A percentile compares a stretch with the other conserved stretches of the same genome.
Conservation (phyloP, 2,888 invertebrate species). For the Cantharis nigra region DNA sequence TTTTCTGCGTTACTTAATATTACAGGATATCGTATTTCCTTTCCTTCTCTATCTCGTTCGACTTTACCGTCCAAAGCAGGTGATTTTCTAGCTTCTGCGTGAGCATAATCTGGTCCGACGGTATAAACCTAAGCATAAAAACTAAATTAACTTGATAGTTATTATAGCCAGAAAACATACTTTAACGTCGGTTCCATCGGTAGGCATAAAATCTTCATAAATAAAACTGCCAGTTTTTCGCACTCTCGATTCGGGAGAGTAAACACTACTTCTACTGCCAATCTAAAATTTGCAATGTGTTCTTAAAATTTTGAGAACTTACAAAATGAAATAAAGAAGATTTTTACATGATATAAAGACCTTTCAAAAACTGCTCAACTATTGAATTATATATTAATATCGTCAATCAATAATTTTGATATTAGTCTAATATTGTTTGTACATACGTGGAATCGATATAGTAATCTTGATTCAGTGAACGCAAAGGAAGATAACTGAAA, state of each 20-base stretch:
- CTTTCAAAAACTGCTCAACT: background rate
- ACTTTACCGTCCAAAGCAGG: conserved; percentile 98
- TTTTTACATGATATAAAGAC: background rate
- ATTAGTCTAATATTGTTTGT: background rate
- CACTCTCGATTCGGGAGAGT: conserved; percentile 95
- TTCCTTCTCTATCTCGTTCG: conserved; percentile 96
- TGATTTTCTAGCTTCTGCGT: conserved; percentile 98
- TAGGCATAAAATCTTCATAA: conserved; percentile 99
- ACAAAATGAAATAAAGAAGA: background rate
- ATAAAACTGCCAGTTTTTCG: conserved; percentile 97
- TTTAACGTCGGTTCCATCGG: conserved; percentile 77
- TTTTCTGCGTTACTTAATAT: conserved; percentile 97
- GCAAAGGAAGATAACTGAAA: conserved; percentile 1
- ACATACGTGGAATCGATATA: background rate
- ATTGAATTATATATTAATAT: background rate
- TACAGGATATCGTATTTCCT: conserved; percentile 98
- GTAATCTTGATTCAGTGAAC: background rate
- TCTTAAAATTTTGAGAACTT: background rate
- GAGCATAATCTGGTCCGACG: conserved; percentile 98
- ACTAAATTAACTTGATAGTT: background rate
- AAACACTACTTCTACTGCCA: conserved; percentile 97
- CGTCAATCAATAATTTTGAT: background rate
- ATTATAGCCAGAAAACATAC: conserved; percentile 36
- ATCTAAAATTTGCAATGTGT: conserved; percentile 66
- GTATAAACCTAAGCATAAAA: conserved; percentile 81